phyloP scores from a whole-genome alignment of 2,113 vertebrate genomes.

The Corapipo altera region DNA sequence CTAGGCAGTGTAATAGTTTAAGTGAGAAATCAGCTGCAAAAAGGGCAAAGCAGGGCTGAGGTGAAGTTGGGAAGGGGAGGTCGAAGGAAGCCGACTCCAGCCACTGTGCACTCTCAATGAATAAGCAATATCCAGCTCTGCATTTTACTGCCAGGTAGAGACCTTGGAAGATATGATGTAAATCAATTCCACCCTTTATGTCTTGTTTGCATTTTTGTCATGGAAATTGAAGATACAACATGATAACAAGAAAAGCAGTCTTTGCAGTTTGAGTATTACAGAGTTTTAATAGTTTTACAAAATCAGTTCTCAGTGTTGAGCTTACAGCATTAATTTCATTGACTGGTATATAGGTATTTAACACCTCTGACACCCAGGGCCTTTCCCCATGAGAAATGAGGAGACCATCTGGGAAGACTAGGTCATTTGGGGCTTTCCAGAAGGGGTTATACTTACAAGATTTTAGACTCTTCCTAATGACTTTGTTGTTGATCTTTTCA shows the following conservation, averaged over 20 bases:
- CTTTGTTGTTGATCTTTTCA: background rate
- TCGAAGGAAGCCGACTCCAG: background rate
- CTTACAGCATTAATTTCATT: background rate
- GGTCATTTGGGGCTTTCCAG: background rate
- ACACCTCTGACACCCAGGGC: background rate
- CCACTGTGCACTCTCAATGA: accelerated
- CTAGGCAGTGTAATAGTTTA: background rate
- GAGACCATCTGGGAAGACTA: background rate
- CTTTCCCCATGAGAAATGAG: background rate
- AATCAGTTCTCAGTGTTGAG: background rate
- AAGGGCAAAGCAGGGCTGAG: background rate
- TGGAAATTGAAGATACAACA: background rate
- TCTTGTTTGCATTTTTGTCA: background rate
- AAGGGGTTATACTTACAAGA: background rate
- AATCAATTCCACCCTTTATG: background rate
- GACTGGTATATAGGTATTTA: background rate
- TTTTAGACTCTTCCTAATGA: background rate
- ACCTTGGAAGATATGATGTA: background rate
- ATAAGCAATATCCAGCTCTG: background rate
- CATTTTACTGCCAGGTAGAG: background rate
- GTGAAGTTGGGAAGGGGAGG: background rate
- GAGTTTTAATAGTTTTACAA: background rate
- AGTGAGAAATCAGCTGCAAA: background rate
- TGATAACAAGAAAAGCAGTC: background rate
- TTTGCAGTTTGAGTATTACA: background rate